Conservation (phyloP, 2,888 invertebrate genomes). For the Cancer borealis region DNA sequence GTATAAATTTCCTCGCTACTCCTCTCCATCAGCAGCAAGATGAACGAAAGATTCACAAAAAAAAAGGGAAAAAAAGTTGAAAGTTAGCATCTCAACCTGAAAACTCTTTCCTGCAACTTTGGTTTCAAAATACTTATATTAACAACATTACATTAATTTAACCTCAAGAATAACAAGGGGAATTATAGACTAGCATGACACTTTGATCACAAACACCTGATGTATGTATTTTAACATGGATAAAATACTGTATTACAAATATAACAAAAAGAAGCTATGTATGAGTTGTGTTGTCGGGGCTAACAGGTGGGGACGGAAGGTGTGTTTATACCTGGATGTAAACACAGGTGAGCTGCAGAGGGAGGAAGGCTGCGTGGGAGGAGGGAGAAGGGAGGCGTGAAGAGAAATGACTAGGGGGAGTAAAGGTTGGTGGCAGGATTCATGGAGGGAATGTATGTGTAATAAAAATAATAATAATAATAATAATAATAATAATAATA, state of each 20-base stretch:
- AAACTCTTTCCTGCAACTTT: background rate
- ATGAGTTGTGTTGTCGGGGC: background rate
- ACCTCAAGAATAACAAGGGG: background rate
- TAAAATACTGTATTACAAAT: background rate
- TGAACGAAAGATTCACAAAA: conserved; percentile 11
- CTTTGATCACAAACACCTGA: background rate
- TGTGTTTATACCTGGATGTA: background rate
- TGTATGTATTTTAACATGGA: background rate
- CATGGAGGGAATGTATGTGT: background rate
- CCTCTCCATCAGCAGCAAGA: conserved; percentile 29
- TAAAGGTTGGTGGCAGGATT: background rate
- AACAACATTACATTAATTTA: background rate
- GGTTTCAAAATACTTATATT: background rate
- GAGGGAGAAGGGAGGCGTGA: background rate
- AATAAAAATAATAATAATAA: too few species aligned
- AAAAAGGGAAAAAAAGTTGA: background rate
- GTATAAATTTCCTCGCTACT: conserved; percentile 12
- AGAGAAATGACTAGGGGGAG: background rate
- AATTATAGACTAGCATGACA: background rate
- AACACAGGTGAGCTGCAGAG: background rate
- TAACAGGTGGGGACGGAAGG: background rate
- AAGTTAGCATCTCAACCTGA: background rate
- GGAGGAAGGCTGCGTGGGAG: background rate
- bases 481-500: too few species aligned
- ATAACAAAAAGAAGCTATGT: background rate